Base-by-base conservation (phyloP, 1,140 invertebrate species). In the Copidosoma floridanum region DNA sequence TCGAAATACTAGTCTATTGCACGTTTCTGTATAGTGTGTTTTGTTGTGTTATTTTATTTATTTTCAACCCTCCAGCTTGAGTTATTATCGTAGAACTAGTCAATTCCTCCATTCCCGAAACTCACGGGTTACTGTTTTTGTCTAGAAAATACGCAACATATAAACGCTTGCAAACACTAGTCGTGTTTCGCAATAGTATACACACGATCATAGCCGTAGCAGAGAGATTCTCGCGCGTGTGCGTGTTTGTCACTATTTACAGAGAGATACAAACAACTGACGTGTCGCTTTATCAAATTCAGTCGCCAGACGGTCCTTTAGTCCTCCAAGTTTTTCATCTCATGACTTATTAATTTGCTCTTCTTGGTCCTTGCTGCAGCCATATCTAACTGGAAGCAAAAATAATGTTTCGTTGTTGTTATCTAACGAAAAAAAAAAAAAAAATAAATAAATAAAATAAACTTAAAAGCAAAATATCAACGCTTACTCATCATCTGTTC, bases 401-500 rank as follows among this genome's bases (percentile, higher is more conserved):
- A 65, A 57, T 24, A 54, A 57, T 21, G 24, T 1, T 20, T 43
- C 23, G 18, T 20, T 43, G 12, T 40, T 40, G 38, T 40, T 38
- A 26, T 18, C 43, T 54, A 43, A n/a, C 16, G 2, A 54, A 21
- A n/a, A n/a, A n/a, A n/a, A n/a, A n/a, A n/a, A n/a, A n/a, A n/a
- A n/a, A n/a, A n/a, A n/a, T 18, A 14, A 16, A 16, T 51, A 32
- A 51, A 14, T 50, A 32, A 16, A 29, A 14, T 51, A 18, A 27
- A n/a, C n/a, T n/a, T n/a, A n/a, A n/a, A n/a, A n/a, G n/a, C n/a
- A n/a, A n/a, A n/a, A n/a, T 47, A 55, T 27, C 20, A 26, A 26
- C 67, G 72, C 80, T 76, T 76, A 83, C 82, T 77, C 78, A 83
- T 82, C 72, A 82, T 82, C 76, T 86, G 83, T 68, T 83, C 82